Base-by-base conservation (phyloP, 1,140 invertebrate species). In the Holotrichia oblita region DNA sequence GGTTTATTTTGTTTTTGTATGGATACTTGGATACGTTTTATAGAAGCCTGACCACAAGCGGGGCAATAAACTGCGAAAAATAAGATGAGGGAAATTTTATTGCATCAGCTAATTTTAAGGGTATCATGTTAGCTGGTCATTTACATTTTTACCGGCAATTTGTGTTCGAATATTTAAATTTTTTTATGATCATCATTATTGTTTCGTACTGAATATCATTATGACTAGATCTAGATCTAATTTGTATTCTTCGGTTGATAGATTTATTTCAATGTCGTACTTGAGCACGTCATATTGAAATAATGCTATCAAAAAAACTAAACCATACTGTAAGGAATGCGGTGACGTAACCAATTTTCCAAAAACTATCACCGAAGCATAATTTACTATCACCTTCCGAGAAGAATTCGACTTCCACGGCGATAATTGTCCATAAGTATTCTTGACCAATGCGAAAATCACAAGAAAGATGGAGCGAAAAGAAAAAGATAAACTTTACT, bases 391-490 rank as follows among this genome's bases (percentile, higher is more conserved):
- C 17, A 22, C 22, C 61, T 24, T 69, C 22, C 22, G 27, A 69
- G 61, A 34, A 69, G 61, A 69, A 69, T 6, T 14, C 22, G 8
- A 69, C 22, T 69, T 69, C 22, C 61, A 34, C 48, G 61, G 14
- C 12, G 17, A 14, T 69, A 69, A 69, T 69, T 69, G 22, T 34
- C 61, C 22, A 69, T 69, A 69, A 69, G 14, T 69, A 69, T 69
- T 24, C 61, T 27, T 10, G 61, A 8, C 61, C 22, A 27, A 48
- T 22, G 22, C 61, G 61, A 9, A 27, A 34, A 22, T 69, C 3
- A 27, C 61, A 20, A 10, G 27, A 24, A 27, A 24, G 22, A 8
- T 22, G 14, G 22, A 9, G 14, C 17, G 22, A 27, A 17, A 55
- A n/a, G 14, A 69, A 69, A 34, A 14, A 24, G 59, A 64, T 64